phyloP scores from a whole-genome alignment of 2,888 invertebrate genomes.

The Bhutanitis thaidina region DNA sequence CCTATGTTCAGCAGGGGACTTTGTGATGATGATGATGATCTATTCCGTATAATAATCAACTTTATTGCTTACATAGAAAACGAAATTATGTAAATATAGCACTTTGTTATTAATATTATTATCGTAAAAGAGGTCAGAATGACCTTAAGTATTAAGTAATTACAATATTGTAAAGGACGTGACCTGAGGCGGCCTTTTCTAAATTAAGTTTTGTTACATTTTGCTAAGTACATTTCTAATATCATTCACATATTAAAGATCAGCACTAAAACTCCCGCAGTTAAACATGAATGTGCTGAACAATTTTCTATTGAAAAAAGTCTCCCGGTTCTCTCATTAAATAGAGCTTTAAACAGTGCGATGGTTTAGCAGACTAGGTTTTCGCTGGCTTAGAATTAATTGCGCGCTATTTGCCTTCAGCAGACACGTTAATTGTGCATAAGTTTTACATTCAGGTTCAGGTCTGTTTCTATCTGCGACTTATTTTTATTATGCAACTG shows the following conservation, averaged over 20 bases:
- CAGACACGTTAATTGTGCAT: conserved; percentile 1
- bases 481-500: neutral
- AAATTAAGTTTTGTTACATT: too few relatives aligned
- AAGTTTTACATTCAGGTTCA: conserved; percentile 2
- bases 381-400: conserved; percentile 8
- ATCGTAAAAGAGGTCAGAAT: too few relatives aligned
- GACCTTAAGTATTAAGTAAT: too few relatives aligned
- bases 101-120: too few relatives aligned
- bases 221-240: too few relatives aligned
- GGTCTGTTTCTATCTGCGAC: neutral
- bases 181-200: too few relatives aligned
- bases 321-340: neutral
- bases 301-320: neutral
- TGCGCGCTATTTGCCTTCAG: neutral
- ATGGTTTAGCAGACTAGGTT: neutral
- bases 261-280: neutral
- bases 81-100: too few relatives aligned
- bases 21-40: too few relatives aligned
- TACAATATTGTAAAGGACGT: too few relatives aligned
- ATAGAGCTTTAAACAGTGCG: neutral
- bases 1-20: too few relatives aligned
- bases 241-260: neutral
- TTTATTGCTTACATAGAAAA: too few relatives aligned
- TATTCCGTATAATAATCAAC: too few relatives aligned
- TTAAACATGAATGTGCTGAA: neutral